phyloP scores from a whole-genome alignment of 2,888 invertebrate genomes.

The Andrena marginata region DNA sequence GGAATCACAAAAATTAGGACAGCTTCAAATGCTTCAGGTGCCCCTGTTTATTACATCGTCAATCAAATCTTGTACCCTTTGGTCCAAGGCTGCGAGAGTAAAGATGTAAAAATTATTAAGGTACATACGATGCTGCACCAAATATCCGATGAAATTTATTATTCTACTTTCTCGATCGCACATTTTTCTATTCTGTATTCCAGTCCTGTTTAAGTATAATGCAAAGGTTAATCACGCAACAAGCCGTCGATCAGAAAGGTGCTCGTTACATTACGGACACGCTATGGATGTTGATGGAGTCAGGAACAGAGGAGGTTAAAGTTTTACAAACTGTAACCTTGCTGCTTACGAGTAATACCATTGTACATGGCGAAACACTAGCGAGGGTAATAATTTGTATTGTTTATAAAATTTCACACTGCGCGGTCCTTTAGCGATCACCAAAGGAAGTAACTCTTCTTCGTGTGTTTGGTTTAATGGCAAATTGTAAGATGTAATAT shows the following conservation, averaged over 20 bases:
- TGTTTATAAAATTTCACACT: no score
- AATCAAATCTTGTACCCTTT: conserved; percentile 98
- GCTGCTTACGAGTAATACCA: conserved; percentile 96
- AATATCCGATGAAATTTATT: not conserved
- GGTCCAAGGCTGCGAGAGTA: conserved; percentile 98
- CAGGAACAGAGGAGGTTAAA: conserved; percentile 97
- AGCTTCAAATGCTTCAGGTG: conserved; percentile 91
- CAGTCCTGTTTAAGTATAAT: conserved; percentile 97
- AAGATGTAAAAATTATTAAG: conserved; percentile 97
- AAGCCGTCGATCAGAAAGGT: conserved; percentile 95
- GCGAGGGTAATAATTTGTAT: conserved; percentile 90
- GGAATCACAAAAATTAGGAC: conserved; percentile 95
- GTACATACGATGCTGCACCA: conserved; percentile 84
- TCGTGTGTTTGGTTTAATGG: not conserved
- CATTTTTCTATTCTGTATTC: conserved; percentile 70
- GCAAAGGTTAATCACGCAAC: conserved; percentile 96
- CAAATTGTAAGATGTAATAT: conserved; percentile 4
- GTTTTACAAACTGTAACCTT: conserved; percentile 98
- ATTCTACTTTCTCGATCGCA: conserved; percentile 11
- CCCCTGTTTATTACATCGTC: conserved; percentile 94
- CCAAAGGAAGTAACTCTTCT: not conserved
- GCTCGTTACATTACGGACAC: conserved; percentile 97
- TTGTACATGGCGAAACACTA: conserved; percentile 97
- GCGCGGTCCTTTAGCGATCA: not conserved
- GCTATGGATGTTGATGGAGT: conserved; percentile 96